Evolutionary conservation across 2,113 vertebrate species (phyloP).

Genomic region (Typhlomys cinereus): DNA sequence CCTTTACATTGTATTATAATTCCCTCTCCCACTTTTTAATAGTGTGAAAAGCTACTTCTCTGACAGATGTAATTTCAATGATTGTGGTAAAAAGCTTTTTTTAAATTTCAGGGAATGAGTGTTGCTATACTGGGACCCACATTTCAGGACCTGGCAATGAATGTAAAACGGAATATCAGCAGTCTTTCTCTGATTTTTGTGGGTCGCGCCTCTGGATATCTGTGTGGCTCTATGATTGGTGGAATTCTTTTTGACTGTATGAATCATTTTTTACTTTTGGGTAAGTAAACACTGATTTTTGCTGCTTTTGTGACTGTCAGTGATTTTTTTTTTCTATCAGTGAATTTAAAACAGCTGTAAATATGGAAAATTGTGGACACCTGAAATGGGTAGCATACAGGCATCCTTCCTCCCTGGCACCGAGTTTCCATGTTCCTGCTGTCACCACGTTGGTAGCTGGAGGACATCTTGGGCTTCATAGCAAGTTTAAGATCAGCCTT

Average conservation of each 20-base stretch:
- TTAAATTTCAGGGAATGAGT: constrained; percentile 89
- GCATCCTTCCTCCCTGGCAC: not conserved
- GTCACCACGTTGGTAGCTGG: not conserved
- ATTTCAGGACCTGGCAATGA: constrained; percentile 91
- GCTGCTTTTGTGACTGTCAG: too few relatives aligned
- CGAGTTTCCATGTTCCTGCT: not conserved
- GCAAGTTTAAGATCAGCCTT: not conserved
- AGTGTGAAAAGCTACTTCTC: not conserved
- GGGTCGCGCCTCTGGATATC: constrained; percentile 91
- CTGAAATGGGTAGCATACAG: not conserved
- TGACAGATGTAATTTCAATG: not conserved
- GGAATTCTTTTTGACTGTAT: constrained; percentile 91
- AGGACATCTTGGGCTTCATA: not conserved
- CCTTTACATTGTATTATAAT: not conserved
- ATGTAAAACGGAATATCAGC: constrained; percentile 91
- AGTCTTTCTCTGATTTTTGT: constrained; percentile 94
- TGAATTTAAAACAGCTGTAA: not conserved
- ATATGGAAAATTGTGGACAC: not conserved
- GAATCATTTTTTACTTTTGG: constrained; percentile 91
- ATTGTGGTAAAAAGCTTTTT: constrained; percentile 41
- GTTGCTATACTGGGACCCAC: constrained; percentile 94
- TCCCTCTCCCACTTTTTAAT: too few relatives aligned
- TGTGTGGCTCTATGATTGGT: constrained; percentile 91
- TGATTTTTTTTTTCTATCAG: not conserved
- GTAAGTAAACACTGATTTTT: constrained; percentile 82